phyloP scores from a whole-genome alignment of 2,797 vertebrate species.

The Myotis planiceps region DNA sequence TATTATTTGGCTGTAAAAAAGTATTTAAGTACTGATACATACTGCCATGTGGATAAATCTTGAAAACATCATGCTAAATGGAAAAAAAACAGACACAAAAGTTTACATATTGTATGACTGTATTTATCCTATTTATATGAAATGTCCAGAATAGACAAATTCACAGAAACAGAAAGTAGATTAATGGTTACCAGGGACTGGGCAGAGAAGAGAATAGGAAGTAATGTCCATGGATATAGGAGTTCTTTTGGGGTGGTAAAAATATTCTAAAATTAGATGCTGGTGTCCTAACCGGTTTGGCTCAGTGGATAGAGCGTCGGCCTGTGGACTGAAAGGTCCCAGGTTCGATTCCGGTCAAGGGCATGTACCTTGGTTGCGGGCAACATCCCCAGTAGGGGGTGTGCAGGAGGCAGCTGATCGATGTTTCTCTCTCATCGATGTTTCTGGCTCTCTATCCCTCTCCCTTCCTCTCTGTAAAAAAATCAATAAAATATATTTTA shows the following conservation, averaged over 20 bases:
- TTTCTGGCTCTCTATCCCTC: no score
- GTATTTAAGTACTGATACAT: background rate
- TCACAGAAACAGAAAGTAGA: background rate
- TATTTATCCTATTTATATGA: background rate
- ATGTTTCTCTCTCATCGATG: no score
- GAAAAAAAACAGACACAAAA: background rate
- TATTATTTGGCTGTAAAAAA: conserved; percentile 25
- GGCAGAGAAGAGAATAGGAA: background rate
- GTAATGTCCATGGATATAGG: background rate
- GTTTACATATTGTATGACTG: background rate
- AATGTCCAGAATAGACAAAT: background rate
- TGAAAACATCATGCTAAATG: background rate
- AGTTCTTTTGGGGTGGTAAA: background rate
- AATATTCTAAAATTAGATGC: conserved; percentile 4
- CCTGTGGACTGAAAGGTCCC: no score
- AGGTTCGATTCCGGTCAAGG: no score
- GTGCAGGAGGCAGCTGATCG: no score
- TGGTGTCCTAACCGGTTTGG: no score
- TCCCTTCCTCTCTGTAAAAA: no score
- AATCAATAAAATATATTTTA: no score
- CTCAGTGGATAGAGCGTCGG: no score
- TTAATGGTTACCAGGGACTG: background rate
- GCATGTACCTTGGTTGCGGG: no score
- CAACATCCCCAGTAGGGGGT: no score
- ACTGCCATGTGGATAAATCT: background rate